Percentiles rank a stretch among this genome's conserved stretches.
Conservation (phyloP, 2,888 invertebrate genomes). For the Cantharis lateralis region DNA sequence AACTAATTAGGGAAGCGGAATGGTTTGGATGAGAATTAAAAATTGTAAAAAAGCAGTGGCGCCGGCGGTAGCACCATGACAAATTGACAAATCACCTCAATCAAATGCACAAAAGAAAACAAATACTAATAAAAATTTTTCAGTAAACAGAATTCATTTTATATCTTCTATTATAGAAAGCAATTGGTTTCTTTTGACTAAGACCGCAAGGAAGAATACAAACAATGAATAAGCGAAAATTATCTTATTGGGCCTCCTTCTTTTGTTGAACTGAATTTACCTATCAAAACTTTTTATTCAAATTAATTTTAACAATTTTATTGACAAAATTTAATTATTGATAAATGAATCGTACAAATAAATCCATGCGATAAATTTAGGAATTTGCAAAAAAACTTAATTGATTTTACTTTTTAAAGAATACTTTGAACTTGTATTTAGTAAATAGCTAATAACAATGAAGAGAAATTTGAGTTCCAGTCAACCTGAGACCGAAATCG, state of each 20-base stretch:
- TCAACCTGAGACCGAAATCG: conserved; percentile 46
- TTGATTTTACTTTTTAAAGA: conserved; percentile 2
- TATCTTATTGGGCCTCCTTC: conserved; percentile 43
- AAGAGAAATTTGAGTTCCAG: conserved; percentile 33
- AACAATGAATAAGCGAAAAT: conserved; percentile 49
- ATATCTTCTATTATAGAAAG: conserved; percentile 35
- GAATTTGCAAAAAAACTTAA: conserved; percentile 15
- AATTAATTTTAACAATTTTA: background rate
- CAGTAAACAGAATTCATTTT: conserved; percentile 36
- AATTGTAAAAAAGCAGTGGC: conserved; percentile 32
- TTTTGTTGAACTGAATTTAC: conserved; percentile 18
- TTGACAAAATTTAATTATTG: background rate
- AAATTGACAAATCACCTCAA: conserved; percentile 41
- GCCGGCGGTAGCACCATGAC: conserved; percentile 43
- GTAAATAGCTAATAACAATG: conserved; percentile 30
- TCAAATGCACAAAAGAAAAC: conserved; percentile 37
- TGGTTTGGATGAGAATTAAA: background rate
- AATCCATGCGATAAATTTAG: background rate
- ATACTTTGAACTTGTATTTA: background rate
- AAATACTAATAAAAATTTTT: conserved; percentile 38
- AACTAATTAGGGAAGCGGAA: background rate
- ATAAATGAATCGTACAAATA: background rate
- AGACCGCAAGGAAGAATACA: conserved; percentile 44
- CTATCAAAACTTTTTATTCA: background rate
- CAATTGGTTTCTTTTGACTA: conserved; percentile 39